Evolutionary conservation across 2,113 vertebrate genomes (phyloP).

Genomic region (Numenius arquata): DNA sequence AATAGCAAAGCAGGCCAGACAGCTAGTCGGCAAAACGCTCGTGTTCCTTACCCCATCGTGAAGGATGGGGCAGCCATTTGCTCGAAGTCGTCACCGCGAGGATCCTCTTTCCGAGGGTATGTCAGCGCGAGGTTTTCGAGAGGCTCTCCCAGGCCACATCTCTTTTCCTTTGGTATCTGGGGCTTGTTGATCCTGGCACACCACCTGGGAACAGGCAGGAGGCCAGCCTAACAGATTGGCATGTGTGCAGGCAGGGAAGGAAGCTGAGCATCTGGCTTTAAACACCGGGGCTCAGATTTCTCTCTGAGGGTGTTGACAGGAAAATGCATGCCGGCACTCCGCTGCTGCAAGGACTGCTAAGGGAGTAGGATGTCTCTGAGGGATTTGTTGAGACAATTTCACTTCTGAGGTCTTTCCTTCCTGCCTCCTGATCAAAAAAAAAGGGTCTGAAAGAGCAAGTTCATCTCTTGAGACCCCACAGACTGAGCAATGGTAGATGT

Average conservation of each 20-base stretch:
- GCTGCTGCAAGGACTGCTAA: background rate
- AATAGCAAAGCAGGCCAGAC: background rate
- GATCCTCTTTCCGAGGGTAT: conserved; percentile 5
- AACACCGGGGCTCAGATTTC: conserved; percentile 2
- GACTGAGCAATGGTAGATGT: background rate
- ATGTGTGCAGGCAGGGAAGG: conserved; percentile 21
- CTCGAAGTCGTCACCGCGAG: background rate
- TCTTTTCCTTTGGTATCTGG: background rate
- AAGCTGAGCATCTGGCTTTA: conserved; percentile 18
- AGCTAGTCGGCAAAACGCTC: background rate
- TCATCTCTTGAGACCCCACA: background rate
- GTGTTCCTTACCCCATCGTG: background rate
- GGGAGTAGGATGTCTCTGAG: background rate
- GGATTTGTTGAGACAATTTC: background rate
- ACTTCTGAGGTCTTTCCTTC: background rate
- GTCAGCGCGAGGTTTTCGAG: background rate
- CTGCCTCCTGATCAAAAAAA: background rate
- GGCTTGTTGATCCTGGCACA: conserved; percentile 38
- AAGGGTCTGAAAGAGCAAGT: background rate
- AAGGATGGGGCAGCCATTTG: background rate
- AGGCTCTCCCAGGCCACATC: conserved; percentile 11
- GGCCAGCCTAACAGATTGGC: conserved; percentile 31
- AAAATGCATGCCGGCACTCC: background rate
- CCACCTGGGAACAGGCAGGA: conserved; percentile 37
- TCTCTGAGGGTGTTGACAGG: conserved; percentile 29